A percentile compares a stretch with the other conserved stretches of the same genome.
These are phyloP conservation scores for Philereme vetulata DNA, from an alignment of 2,888 invertebrate species.

Conservation along the genomic window DNA sequence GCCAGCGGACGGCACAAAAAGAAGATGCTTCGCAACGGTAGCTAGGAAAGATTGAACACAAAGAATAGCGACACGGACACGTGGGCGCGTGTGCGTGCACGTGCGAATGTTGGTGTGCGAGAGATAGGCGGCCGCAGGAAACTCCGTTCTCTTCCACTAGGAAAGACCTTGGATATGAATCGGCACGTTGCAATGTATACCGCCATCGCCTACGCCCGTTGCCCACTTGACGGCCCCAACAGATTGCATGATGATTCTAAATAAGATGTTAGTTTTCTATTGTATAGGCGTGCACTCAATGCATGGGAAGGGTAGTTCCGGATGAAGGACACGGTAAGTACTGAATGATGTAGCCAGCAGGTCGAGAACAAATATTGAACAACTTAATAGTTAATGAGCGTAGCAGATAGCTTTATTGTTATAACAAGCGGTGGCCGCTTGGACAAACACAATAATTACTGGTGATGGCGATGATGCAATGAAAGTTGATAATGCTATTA, in stretches of 20 bases:
- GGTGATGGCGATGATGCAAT: constrained; percentile 72
- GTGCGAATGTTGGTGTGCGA: constrained; percentile 75
- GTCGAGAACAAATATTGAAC: constrained; percentile 54
- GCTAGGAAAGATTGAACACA: constrained; percentile 79
- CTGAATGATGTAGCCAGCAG: constrained; percentile 38
- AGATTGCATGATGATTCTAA: constrained; percentile 62
- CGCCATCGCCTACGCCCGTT: constrained; percentile 81
- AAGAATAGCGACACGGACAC: constrained; percentile 78
- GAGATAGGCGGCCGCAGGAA: constrained; percentile 84
- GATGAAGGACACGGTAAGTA: constrained; percentile 23
- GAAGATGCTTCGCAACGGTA: constrained; percentile 80
- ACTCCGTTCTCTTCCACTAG: constrained; percentile 85
- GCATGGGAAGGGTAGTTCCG: constrained; percentile 32
- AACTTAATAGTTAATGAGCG: constrained; percentile 64
- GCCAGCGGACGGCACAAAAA: constrained; percentile 76
- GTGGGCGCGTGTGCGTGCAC: constrained; percentile 78
- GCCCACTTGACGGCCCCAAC: constrained; percentile 71
- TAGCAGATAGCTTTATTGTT: constrained; percentile 72
- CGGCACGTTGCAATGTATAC: constrained; percentile 83
- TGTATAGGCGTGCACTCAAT: constrained; percentile 32
- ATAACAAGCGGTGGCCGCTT: constrained; percentile 60
- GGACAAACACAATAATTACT: constrained; percentile 69
- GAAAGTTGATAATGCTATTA: constrained; percentile 79
- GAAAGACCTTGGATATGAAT: constrained; percentile 84
- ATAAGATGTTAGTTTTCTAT: constrained; percentile 42